Conservation (phyloP, 2,888 invertebrate genomes). For the Pandemis cinnamomeana region DNA sequence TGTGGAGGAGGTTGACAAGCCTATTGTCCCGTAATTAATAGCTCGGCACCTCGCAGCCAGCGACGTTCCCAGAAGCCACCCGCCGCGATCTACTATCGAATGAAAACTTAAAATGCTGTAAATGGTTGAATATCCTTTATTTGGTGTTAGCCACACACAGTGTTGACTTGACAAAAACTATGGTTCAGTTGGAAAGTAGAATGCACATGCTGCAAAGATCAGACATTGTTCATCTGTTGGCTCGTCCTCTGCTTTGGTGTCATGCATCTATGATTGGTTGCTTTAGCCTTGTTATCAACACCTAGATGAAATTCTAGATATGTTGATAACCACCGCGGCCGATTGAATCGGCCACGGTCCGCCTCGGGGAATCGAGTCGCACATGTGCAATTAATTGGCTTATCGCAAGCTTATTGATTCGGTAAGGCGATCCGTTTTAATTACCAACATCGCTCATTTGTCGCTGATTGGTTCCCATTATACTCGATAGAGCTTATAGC, state of each 20-base stretch:
- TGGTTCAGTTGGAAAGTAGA: background rate
- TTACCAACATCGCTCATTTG: constrained; percentile 80
- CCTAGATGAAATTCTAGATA: constrained; percentile 14
- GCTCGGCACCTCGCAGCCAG: constrained; percentile 54
- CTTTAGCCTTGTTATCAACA: background rate
- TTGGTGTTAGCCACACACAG: constrained; percentile 62
- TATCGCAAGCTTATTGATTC: constrained; percentile 82
- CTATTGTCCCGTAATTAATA: constrained; percentile 73
- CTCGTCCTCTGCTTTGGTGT: background rate
- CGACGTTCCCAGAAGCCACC: constrained; percentile 68
- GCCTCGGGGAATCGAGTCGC: constrained; percentile 63
- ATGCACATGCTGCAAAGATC: background rate
- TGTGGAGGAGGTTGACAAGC: constrained; percentile 63
- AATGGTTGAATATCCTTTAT: constrained; percentile 49
- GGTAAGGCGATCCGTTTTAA: constrained; percentile 83
- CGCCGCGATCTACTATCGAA: constrained; percentile 60
- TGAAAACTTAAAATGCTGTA: constrained; percentile 63
- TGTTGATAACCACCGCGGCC: constrained; percentile 31
- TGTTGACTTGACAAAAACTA: constrained; percentile 41
- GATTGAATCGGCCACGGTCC: constrained; percentile 55
- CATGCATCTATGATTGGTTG: background rate
- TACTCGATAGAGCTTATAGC: constrained; percentile 19
- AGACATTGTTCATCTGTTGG: background rate
- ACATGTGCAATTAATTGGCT: constrained; percentile 82
- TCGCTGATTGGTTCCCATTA: constrained; percentile 70